A percentile compares a stretch with the other conserved stretches of the same genome.
Conservation (phyloP, 2,113 vertebrate species). For the Semicossyphus pulcher region DNA sequence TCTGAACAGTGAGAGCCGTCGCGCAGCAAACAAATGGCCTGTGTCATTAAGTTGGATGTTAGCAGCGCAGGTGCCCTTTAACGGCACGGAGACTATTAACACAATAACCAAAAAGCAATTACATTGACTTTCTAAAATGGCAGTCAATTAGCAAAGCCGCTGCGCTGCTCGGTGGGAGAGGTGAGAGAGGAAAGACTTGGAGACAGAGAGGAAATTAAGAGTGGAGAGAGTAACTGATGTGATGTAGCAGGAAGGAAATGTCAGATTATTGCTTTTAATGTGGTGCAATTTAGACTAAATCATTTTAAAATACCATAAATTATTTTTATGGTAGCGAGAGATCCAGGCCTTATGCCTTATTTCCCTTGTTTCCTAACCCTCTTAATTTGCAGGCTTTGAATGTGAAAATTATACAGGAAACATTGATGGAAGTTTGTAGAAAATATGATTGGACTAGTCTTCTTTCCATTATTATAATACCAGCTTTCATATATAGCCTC, state of each 20-base stretch:
- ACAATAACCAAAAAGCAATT: constrained; percentile 79
- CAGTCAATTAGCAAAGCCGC: constrained; percentile 71
- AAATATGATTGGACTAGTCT: too few species aligned
- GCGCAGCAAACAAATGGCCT: constrained; percentile 51
- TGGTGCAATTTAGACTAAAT: not conserved
- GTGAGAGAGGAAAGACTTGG: not conserved
- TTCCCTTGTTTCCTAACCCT: not conserved
- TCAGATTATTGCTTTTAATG: not conserved
- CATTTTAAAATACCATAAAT: not conserved
- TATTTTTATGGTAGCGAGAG: not conserved
- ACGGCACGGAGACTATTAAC: constrained; percentile 70
- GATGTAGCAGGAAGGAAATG: not conserved
- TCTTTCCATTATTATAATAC: too few species aligned
- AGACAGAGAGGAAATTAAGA: not conserved
- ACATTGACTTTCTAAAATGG: constrained; percentile 79
- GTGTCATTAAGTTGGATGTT: constrained; percentile 56
- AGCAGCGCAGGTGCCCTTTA: constrained; percentile 63
- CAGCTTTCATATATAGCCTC: too few species aligned
- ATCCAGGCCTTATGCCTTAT: not conserved
- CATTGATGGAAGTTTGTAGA: too few species aligned
- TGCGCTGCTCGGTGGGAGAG: constrained; percentile 8
- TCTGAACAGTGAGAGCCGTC: not conserved
- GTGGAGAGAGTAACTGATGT: constrained; percentile 5
- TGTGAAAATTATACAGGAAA: too few species aligned
- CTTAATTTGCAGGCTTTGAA: too few species aligned